These are phyloP conservation scores for Climacteris rufus DNA, from an alignment of 2,113 vertebrate species.

Conservation along the genomic window DNA sequence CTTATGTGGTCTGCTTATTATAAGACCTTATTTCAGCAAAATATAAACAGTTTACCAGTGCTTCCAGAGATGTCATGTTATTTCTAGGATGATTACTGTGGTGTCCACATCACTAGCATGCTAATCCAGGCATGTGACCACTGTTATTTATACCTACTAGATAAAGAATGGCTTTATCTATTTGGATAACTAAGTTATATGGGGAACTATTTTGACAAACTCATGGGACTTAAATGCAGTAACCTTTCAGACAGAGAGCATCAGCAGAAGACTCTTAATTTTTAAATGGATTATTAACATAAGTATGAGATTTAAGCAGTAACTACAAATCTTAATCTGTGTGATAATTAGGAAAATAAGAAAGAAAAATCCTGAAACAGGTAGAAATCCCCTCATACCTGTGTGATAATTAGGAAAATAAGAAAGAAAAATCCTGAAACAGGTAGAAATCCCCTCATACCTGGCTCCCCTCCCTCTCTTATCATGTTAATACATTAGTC, in stretches of 20 bases:
- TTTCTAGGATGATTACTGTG: not conserved
- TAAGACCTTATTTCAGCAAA: not conserved
- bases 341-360: not conserved
- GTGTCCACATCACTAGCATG: not conserved
- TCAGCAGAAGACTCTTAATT: not conserved
- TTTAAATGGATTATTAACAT: not conserved
- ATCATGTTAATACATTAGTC: not conserved
- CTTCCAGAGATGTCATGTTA: not conserved
- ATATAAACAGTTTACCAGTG: constrained; percentile 4
- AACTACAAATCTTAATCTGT: not conserved
- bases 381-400: not conserved
- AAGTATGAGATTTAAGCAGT: not conserved
- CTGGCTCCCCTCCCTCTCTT: not conserved
- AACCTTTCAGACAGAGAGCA: not conserved
- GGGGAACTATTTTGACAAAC: not conserved
- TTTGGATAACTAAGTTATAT: not conserved
- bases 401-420: too few relatives aligned
- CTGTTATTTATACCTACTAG: not conserved
- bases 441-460: not conserved
- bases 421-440: not conserved
- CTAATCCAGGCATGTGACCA: not conserved
- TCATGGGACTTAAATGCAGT: not conserved
- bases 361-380: not conserved
- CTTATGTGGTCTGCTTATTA: constrained; percentile 8
- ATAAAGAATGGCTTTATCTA: not conserved